Percentiles rank a stretch among this genome's conserved stretches.
Evolutionary conservation across 2,113 vertebrate genomes (phyloP).

Genomic region (Prochilodus magdalenae): DNA sequence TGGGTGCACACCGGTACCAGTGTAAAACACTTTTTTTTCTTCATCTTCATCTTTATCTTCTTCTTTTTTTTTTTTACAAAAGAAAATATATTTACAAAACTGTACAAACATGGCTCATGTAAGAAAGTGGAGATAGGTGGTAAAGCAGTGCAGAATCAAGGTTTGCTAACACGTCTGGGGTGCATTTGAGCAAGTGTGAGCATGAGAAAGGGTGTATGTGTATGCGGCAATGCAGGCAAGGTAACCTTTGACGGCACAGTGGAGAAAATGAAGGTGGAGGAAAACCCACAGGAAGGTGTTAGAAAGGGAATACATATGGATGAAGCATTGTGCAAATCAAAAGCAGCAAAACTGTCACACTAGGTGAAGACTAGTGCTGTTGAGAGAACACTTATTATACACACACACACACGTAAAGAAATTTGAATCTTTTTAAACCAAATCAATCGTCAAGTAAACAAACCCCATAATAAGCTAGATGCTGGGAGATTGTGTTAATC

Average conservation of each 20-base stretch:
- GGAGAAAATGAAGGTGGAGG: slow-evolving; percentile 1
- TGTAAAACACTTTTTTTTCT: slow-evolving; percentile 60
- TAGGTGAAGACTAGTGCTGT: slow-evolving; percentile 29
- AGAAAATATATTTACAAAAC: slow-evolving; percentile 73
- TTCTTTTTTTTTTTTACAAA: slow-evolving; percentile 61
- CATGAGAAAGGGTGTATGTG: background rate
- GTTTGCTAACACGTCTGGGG: slow-evolving; percentile 34
- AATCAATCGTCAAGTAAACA: background rate
- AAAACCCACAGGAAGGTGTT: background rate
- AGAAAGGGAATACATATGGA: background rate
- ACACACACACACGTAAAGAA: background rate
- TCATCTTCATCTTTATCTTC: slow-evolving; percentile 8
- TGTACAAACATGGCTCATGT: slow-evolving; percentile 63
- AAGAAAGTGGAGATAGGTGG: slow-evolving; percentile 52
- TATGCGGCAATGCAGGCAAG: background rate
- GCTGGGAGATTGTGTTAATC: slow-evolving; percentile 9
- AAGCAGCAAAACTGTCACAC: slow-evolving; percentile 28
- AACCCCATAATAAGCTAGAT: background rate
- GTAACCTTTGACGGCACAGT: slow-evolving; percentile 25
- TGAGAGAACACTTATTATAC: slow-evolving; percentile 2
- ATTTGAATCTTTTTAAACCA: background rate
- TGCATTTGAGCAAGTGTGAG: slow-evolving; percentile 15
- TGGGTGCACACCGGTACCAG: slow-evolving; percentile 51
- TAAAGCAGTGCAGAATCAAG: background rate
- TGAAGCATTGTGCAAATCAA: slow-evolving; percentile 32